Evolutionary conservation across 2,113 vertebrate genomes (phyloP), one percentile per base, ranked within the genome.

Genomic region (Phalacrocorax aristotelis): DNA sequence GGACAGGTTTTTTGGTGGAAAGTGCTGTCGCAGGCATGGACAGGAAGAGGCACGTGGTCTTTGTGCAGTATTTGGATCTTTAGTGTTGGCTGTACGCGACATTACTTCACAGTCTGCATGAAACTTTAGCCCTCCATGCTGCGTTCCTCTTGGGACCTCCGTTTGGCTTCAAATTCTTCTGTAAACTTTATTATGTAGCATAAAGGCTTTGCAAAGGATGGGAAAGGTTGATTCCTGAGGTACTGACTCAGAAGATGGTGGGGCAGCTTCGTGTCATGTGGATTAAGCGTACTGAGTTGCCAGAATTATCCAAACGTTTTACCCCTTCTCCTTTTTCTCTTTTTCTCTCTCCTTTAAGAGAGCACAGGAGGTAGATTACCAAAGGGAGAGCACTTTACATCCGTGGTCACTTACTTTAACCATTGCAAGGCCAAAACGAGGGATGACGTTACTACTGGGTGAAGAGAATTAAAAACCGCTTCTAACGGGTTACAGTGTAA

Each of bases 101-200:
- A n/a, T 95, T 51, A 91, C 94, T 94, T 91, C 93, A 95, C 36
- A n/a, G 94, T 46, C 93, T 93, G 83, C 3, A 26, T 58, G 94
- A 96, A 97, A 93, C 94, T 6, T 61, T 60, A 97, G 81, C 96
- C 83, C 68, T 93, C 82, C 1, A 1, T 51, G 79, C 87, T 40
- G 76, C 18, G 54, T 16, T 71, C 86, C 91, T 81, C 75, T 52
- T 5, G 82, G 68, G 90, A 90, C 70, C 57, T 69, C 68, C 87
- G 1, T 22, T 84, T 82, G 88, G 46, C 90, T 94, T 62, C 70
- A 64, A 8, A 44, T 71, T 44, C 72, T 91, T 75, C 90, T 83
- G 68, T 71, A 25, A 87, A 86, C 62, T 90, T 93, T 75, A 86
- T 83, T n/a, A 90, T 91, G 58, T 48, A 92, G 85, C 52, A 40